Evolutionary conservation across 2,113 vertebrate species (phyloP).

Genomic region (Melanocharis versteri): DNA sequence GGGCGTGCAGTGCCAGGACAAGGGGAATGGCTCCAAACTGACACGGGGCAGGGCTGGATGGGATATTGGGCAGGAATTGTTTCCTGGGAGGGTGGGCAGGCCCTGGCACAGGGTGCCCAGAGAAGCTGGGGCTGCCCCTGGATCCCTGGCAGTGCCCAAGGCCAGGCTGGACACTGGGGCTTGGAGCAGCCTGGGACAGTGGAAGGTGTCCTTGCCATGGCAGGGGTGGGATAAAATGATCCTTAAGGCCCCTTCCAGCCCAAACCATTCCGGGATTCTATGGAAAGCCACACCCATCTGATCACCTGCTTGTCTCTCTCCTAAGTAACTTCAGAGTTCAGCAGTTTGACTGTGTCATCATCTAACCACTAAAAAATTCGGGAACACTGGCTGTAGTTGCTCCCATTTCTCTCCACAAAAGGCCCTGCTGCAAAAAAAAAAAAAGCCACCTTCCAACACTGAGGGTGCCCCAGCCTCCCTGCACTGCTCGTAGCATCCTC

Average conservation of each 20-base stretch:
- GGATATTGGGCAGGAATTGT: neutral
- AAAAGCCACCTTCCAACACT: conserved; percentile 1
- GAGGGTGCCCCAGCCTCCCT: neutral
- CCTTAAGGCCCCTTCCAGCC: neutral
- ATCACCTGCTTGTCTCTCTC: neutral
- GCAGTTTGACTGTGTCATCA: neutral
- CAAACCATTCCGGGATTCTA: neutral
- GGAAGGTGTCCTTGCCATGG: neutral
- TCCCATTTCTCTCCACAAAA: neutral
- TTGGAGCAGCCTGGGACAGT: neutral
- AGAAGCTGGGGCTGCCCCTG: neutral
- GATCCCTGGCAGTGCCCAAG: neutral
- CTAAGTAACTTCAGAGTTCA: neutral
- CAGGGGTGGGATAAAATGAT: accelerated
- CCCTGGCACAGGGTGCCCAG: neutral
- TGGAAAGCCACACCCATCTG: neutral
- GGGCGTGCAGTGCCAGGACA: neutral
- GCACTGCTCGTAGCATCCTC: neutral
- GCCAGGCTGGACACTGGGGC: neutral
- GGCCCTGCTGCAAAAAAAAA: neutral
- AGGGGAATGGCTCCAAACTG: neutral
- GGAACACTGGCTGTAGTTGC: neutral
- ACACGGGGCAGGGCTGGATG: accelerated
- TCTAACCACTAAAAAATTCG: neutral
- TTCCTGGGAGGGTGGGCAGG: neutral